These are phyloP conservation scores for Polydrusus cervinus DNA, from an alignment of 2,888 invertebrate genomes.

Conservation along the genomic window DNA sequence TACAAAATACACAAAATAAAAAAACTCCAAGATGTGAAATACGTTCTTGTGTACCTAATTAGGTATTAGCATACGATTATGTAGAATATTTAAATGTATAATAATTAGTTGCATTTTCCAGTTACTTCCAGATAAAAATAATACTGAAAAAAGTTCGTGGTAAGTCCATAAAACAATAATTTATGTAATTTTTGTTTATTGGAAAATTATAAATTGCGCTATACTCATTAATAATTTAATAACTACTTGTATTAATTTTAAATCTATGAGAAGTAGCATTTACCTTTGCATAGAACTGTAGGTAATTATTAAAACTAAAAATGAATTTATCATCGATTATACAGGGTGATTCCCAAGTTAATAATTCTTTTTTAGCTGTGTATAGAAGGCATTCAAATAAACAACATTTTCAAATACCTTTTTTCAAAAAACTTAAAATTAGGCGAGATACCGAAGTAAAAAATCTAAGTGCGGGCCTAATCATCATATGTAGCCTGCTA, in stretches of 20 bases:
- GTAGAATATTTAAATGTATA: not conserved
- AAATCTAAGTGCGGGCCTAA: too few species aligned
- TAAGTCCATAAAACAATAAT: not conserved
- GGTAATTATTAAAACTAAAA: too few species aligned
- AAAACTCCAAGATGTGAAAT: not conserved
- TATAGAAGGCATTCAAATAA: too few species aligned
- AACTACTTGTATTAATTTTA: not conserved
- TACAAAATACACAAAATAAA: not conserved
- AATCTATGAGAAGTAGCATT: not conserved
- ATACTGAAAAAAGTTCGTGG: not conserved
- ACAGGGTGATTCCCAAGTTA: too few species aligned
- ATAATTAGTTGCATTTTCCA: not conserved
- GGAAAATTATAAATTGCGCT: not conserved
- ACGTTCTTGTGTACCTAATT: not conserved
- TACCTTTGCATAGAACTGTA: too few species aligned
- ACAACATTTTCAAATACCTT: too few species aligned
- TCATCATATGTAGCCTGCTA: too few species aligned
- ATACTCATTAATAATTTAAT: not conserved
- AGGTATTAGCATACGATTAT: not conserved
- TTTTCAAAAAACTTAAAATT: too few species aligned
- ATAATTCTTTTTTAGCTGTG: too few species aligned
- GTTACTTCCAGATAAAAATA: not conserved
- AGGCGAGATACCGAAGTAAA: too few species aligned
- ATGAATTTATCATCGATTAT: too few species aligned
- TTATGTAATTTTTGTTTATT: constrained; percentile 10